Base-by-base conservation (phyloP, 2,797 vertebrate species). In the Lemur catta region DNA sequence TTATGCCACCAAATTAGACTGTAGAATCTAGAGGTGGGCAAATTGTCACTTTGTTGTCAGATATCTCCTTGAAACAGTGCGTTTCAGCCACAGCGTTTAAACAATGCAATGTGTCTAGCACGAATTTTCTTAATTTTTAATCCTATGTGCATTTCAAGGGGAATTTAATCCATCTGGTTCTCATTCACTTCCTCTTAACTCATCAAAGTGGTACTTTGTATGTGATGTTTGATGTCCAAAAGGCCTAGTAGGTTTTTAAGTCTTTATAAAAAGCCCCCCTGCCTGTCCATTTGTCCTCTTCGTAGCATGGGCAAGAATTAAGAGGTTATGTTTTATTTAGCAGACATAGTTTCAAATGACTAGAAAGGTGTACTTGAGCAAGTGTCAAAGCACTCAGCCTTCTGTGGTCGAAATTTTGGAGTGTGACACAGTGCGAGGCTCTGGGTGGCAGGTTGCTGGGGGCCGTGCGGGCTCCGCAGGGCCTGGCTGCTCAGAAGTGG, bases 101-200 rank as follows among this genome's bases (percentile, higher is more conserved):
- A 91, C n/a, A 65, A 71, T 52, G 20, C 35, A 79, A 18, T 84
- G 48, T 87, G n/a, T 78, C 50, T 72, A 78, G 46, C 50, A 72
- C 63, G 48, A 22, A 38, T 84, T 88, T 87, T 91, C 85, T 93
- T 95, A 94, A 82, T 94, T 97, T 97, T 96, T 96, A 97, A 95
- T 96, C 84, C 72, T 92, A 48, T 88, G 72, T 80, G 46, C 94
- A 96, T 97, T 97, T 97, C 93, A 95, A 95, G 95, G 91, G 59
- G 75, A 97, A 96, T 97, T 96, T 95, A 96, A 97, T 93, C 84
- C 97, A 96, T 95, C 97, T 97, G 95, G 76, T 97, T 97, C 89
- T 96, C 94, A 96, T 97, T 97, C 78, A 30, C 69, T 96, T 84
- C 96, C 41, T 87, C 80, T 94, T 91, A 94, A 93, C 89, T 96